Base-by-base conservation (phyloP, 64 coral and sea anemone genomes). In the Stichodactyla mertensii region DNA sequence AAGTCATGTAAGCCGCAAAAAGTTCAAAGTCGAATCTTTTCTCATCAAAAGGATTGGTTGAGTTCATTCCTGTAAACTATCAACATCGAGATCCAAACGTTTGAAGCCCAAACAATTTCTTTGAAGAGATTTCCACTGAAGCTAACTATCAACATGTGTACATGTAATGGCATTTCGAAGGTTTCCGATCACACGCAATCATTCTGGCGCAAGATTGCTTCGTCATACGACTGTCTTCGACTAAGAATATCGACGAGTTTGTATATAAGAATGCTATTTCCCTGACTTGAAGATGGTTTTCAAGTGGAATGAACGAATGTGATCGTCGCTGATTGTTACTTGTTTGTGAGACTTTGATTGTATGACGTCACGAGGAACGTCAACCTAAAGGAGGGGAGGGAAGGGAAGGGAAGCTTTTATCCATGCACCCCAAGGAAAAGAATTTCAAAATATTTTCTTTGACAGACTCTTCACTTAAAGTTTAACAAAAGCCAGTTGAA, bases 1-100 rank as follows among this genome's bases (percentile, higher is more conserved):
- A 71, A 12, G 89, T 89, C 90, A 92, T 92, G 54, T 95, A 95
- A 2, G 94, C 94, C 6, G 79, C 88, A 31, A 95, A 92, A 19
- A 95, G 69, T 14, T 95, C 87, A 18, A 92, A 85, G 55, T 95
- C 91, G 13, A 95, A 92, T 14, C 78, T 70, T 4, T 56, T 70
- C 8, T 87, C 79, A 19, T 95, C 88, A 54, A 22, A 53, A 13
- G 82, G 14, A 20, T 64, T 55, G 14, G 94, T 95, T 23, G 88
- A 85, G 85, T 95, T 95, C 94, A 92, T 94, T 64, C 5, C 83
- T 59, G 69, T 26, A 4, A 28, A 8, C n/a, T 74, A 71, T 9
- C 66, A 23, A 71, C 16, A 74, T 31, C 9, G 7, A 74, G 20
- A 74, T 11, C 10, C 7, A 74, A 13, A 28, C 12, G 5, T 31